These are phyloP conservation scores for Leucoraja erinaceus DNA, from an alignment of 2,113 vertebrate species.

Conservation along the genomic window DNA sequence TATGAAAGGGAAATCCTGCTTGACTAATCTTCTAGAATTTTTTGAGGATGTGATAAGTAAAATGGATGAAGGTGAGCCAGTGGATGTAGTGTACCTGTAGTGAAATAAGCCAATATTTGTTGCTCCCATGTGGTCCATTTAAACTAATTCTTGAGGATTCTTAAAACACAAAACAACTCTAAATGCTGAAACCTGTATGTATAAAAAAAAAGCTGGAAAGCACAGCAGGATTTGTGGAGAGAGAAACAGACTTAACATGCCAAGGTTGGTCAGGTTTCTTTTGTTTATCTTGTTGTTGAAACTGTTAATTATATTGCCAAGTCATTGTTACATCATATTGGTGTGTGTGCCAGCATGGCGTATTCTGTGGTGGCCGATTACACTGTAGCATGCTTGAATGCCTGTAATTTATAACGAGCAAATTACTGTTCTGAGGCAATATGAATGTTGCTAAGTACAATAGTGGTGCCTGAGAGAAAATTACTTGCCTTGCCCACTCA, in stretches of 20 bases:
- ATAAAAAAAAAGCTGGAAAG: not conserved
- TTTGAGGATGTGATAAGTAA: too few relatives aligned
- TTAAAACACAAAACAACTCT: not conserved
- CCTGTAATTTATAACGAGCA: not conserved
- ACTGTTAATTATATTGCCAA: not conserved
- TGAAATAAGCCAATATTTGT: not conserved
- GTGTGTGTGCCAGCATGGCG: not conserved
- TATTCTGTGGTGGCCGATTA: slow-evolving; percentile 6
- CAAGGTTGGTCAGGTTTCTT: not conserved
- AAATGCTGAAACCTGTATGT: not conserved
- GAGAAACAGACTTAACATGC: not conserved
- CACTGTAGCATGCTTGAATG: not conserved
- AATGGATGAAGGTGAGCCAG: too few relatives aligned
- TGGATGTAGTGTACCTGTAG: not conserved
- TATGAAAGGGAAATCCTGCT: too few relatives aligned
- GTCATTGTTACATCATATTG: not conserved
- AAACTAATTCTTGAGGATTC: too few relatives aligned
- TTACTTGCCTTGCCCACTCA: not conserved
- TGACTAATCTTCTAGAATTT: too few relatives aligned
- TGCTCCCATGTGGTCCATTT: not conserved
- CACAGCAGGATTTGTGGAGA: not conserved
- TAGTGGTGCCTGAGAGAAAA: not conserved
- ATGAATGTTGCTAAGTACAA: slow-evolving; percentile 3
- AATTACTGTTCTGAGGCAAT: not conserved
- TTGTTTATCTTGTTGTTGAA: not conserved